phyloP scores from a whole-genome alignment of 1,140 invertebrate species.

The Aphaenogaster ashmeadi region DNA sequence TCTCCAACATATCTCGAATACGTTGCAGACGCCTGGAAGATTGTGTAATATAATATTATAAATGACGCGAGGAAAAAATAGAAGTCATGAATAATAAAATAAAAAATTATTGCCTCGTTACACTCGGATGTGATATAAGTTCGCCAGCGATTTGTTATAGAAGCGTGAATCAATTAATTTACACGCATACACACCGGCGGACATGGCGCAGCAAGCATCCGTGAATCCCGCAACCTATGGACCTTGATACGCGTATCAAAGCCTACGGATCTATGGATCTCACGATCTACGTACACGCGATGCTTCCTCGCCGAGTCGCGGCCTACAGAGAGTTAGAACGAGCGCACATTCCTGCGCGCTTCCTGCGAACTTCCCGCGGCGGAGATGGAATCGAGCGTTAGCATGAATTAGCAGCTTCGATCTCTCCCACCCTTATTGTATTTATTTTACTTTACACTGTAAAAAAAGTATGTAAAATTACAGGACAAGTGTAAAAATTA shows the following conservation, averaged over 20 bases:
- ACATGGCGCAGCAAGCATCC: neutral
- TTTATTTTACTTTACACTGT: too few species aligned
- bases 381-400: constrained; percentile 19
- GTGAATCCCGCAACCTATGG: neutral
- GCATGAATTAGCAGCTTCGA: constrained; percentile 22
- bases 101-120: neutral
- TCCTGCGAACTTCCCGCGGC: constrained; percentile 28
- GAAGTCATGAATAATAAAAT: neutral
- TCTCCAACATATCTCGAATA: neutral
- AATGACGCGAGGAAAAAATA: neutral
- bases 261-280: constrained; percentile 15
- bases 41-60: neutral
- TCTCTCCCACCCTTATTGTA: neutral
- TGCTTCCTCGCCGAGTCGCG: constrained; percentile 18
- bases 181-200: too few species aligned
- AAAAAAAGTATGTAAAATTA: too few species aligned
- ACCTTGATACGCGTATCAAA: constrained; percentile 10
- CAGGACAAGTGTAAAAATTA: too few species aligned
- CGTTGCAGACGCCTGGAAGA: neutral
- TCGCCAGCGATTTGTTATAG: neutral
- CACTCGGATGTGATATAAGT: neutral
- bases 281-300: constrained; percentile 37
- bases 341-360: constrained; percentile 21
- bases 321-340: neutral
- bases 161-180: constrained; percentile 16